Conservation (phyloP, 2,888 invertebrate genomes). For the Tridacna crocea region DNA sequence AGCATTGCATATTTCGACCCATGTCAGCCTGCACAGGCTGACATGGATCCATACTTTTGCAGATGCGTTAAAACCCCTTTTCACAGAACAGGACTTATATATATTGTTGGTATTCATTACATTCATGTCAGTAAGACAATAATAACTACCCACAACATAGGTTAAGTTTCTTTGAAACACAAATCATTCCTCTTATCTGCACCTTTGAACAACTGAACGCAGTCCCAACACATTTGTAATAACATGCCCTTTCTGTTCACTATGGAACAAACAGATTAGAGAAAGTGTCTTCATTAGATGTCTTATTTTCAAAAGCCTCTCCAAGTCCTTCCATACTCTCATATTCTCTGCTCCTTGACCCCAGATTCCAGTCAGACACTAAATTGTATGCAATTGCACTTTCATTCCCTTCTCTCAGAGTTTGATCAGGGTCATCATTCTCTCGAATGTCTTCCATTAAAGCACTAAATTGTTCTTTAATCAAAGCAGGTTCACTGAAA, state of each 20-base stretch:
- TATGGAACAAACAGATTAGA: background rate
- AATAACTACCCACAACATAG: too few relatives aligned
- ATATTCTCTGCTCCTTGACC: background rate
- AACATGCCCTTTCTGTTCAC: too few relatives aligned
- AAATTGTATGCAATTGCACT: background rate
- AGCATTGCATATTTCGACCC: too few relatives aligned
- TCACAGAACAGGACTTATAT: too few relatives aligned
- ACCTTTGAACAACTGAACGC: background rate
- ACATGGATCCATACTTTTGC: too few relatives aligned
- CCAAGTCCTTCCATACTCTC: background rate
- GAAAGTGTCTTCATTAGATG: background rate
- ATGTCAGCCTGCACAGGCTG: too few relatives aligned
- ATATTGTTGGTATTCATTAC: too few relatives aligned
- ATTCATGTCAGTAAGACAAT: too few relatives aligned
- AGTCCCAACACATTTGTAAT: background rate
- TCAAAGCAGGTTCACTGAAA: slow-evolving; percentile 88
- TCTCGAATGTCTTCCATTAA: slow-evolving; percentile 55
- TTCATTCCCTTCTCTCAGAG: background rate
- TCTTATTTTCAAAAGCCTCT: background rate
- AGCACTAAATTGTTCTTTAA: slow-evolving; percentile 89
- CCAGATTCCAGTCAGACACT: background rate
- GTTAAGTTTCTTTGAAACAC: too few relatives aligned
- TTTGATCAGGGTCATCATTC: background rate
- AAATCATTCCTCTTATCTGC: background rate
- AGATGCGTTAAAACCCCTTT: too few relatives aligned